These are phyloP conservation scores for Drosophila pachea DNA, from an alignment of 1,140 invertebrate genomes.

Conservation along the genomic window DNA sequence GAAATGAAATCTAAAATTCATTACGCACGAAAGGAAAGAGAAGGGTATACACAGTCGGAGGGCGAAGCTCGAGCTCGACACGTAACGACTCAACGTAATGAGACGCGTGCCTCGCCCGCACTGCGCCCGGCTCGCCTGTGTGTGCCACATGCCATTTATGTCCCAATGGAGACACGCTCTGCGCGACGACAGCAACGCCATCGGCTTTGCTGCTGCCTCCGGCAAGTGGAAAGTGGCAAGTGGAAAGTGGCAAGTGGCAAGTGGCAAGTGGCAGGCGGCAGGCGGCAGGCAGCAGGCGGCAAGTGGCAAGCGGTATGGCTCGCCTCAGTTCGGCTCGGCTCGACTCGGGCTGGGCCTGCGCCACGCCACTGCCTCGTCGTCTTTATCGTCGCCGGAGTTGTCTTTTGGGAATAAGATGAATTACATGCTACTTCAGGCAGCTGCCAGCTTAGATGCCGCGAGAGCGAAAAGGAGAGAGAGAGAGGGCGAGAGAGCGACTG, in stretches of 20 bases:
- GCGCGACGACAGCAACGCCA: conserved; percentile 67
- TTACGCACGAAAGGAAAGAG: conserved; percentile 39
- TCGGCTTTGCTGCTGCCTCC: conserved; percentile 18
- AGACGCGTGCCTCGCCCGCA: conserved; percentile 60
- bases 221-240: not conserved
- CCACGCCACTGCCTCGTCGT: not conserved
- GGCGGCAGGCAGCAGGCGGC: too few relatives aligned
- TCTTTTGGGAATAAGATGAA: conserved; percentile 76
- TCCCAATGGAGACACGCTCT: conserved; percentile 70
- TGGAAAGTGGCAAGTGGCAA: too few relatives aligned
- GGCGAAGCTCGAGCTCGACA: conserved; percentile 33
- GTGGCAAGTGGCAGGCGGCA: too few relatives aligned
- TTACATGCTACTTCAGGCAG: conserved; percentile 70
- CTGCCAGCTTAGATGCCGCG: conserved; percentile 38
- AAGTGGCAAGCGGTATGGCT: too few relatives aligned
- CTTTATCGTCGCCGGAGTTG: conserved; percentile 43
- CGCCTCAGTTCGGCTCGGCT: not conserved
- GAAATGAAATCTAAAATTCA: conserved; percentile 72
- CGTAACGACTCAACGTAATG: conserved; percentile 61
- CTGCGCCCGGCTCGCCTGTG: conserved; percentile 11
- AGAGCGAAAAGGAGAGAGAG: not conserved
- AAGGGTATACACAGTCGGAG: not conserved
- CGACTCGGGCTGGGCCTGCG: not conserved
- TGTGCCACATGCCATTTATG: conserved; percentile 71
- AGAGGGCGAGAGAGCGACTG: conserved; percentile 10